These are phyloP conservation scores for Mus caroli DNA, from an alignment of 2,797 vertebrate species.

Conservation along the genomic window DNA sequence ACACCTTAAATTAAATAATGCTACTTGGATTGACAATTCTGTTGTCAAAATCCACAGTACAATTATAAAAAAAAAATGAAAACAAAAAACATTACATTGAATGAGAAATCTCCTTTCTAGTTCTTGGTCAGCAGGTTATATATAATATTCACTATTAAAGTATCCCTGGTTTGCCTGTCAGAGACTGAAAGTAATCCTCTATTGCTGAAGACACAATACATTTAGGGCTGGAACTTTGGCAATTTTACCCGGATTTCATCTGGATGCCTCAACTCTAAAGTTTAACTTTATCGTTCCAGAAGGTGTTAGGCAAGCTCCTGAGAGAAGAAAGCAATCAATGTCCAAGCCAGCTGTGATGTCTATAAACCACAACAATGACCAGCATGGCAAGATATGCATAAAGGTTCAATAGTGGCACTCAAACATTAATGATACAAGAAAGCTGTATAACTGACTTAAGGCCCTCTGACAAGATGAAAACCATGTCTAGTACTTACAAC, in stretches of 20 bases:
- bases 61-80: background rate
- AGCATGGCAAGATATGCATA: background rate
- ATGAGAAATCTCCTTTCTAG: background rate
- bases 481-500: background rate
- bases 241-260: background rate
- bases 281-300: background rate
- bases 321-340: background rate
- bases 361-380: background rate
- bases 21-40: background rate
- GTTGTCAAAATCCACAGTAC: background rate
- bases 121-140: background rate
- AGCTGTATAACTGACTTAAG: background rate
- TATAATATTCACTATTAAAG: background rate
- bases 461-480: background rate
- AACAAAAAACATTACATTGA: background rate
- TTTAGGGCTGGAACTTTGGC: background rate
- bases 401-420: background rate
- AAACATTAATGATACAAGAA: background rate
- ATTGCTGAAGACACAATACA: no score
- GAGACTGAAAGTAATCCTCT: background rate
- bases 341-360: background rate
- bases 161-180: background rate
- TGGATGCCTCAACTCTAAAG: background rate
- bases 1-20: background rate
- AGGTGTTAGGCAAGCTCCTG: background rate